Conservation (phyloP, 2,888 invertebrate genomes). For the Athalia rosae region DNA sequence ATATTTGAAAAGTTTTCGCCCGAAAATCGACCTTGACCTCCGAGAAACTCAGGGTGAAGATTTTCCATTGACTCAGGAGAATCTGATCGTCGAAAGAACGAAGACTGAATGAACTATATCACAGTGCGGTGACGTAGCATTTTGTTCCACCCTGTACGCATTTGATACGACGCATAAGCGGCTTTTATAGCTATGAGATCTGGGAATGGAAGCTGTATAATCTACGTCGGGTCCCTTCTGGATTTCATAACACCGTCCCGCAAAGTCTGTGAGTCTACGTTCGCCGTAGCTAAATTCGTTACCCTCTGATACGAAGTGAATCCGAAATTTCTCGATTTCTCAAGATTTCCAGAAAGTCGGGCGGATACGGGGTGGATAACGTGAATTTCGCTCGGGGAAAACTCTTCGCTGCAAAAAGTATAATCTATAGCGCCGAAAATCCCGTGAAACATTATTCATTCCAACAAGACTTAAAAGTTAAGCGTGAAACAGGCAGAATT, state of each 20-base stretch:
- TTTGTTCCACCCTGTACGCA: too few species aligned
- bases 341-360: slow-evolving; percentile 2
- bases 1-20: too few species aligned
- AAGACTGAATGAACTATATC: too few species aligned
- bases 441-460: slow-evolving; percentile 23
- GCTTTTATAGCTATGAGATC: not conserved
- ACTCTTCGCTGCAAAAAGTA: not conserved
- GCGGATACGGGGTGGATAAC: not conserved
- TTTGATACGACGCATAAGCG: not conserved
- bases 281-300: too few species aligned
- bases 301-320: not conserved
- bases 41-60: too few species aligned
- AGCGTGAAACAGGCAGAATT: not conserved
- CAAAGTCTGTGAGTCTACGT: too few species aligned
- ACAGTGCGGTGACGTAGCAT: too few species aligned
- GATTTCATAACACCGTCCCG: slow-evolving; percentile 3
- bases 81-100: too few species aligned
- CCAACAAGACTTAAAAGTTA: not conserved
- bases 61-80: too few species aligned
- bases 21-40: too few species aligned
- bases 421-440: not conserved
- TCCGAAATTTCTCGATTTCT: slow-evolving; percentile 27
- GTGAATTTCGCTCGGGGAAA: not conserved
- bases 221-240: slow-evolving; percentile 6
- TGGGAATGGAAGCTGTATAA: not conserved